Evolutionary conservation across 2,888 invertebrate genomes (phyloP), one percentile per base, ranked within the genome.

Genomic region (Lordiphosa andalusiaca): DNA sequence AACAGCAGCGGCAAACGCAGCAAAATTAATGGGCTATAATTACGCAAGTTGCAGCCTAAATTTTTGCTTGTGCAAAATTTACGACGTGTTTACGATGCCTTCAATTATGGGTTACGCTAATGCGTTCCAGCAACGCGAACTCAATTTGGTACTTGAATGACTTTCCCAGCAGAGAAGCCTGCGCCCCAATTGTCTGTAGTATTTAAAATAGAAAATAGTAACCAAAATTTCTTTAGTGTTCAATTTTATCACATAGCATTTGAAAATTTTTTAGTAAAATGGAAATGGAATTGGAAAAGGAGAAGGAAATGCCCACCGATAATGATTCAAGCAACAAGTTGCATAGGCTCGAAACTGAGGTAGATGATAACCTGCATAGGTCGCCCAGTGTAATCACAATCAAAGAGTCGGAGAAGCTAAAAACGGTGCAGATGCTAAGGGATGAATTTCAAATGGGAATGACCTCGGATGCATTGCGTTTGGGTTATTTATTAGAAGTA

Each of bases 21-120:
- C 56, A 60, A 59, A 83, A 63, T 80, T 78, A 78, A 78, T 78
- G 78, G 75, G 62, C 78, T 78, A 71, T 75, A 78, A 78, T 78
- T 78, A 80, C 69, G 67, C 62, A 73, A 83, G 71, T 80, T 66
- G 71, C 76, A 76, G 71, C 73, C 74, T 81, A 66, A 76, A 67
- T 30, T 30, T 80, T 67, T 69, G 76, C 76, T 65, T 67, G 73
- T 75, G 82, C 85, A 73, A 83, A 84, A 82, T 85, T 87, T 85
- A 86, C 83, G 86, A 87, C 61, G 86, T 86, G 86, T 86, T 87
- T 87, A 87, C 83, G 77, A 84, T 83, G 74, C 68, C 71, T 73
- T 69, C 82, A 86, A 86, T 87, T 86, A 86, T 72, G 56, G 78
- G 83, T 76, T 76, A 69, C 70, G 50, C 73, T 84, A 80, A 86